Evolutionary conservation across 1,140 invertebrate genomes (phyloP).

Genomic region (Drosophila arawakana): DNA sequence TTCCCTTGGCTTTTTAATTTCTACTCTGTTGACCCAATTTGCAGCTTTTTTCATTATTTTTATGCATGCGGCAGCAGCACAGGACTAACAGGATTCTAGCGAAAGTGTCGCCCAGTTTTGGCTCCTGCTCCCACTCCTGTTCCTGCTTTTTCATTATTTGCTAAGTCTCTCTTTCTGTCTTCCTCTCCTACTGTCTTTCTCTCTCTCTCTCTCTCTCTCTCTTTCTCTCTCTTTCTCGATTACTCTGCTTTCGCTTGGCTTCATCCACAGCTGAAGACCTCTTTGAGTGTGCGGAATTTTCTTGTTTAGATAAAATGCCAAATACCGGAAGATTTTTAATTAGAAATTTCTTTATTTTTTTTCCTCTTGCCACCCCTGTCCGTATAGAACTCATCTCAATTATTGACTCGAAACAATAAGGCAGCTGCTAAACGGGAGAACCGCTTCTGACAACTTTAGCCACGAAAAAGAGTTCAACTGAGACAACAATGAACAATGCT

Average conservation of each 20-base stretch:
- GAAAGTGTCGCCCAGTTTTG: constrained; percentile 63
- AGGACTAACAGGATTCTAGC: constrained; percentile 37
- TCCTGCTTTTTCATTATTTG: constrained; percentile 34
- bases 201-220: too few species aligned
- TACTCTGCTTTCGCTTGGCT: constrained; percentile 31
- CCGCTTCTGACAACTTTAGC: constrained; percentile 22
- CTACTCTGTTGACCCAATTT: constrained; percentile 70
- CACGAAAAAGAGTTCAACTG: constrained; percentile 41
- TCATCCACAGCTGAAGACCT: constrained; percentile 16
- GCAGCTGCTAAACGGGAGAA: constrained; percentile 28
- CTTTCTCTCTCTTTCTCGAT: background rate
- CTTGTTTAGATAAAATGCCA: constrained; percentile 77
- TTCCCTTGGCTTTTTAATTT: constrained; percentile 58
- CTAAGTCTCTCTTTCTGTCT: constrained; percentile 2
- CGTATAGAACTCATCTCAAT: constrained; percentile 25
- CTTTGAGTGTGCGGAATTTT: constrained; percentile 44
- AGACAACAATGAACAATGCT: constrained; percentile 44
- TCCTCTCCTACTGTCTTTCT: background rate
- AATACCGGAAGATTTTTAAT: constrained; percentile 82
- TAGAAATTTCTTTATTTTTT: constrained; percentile 62
- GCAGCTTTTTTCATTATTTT: constrained; percentile 63
- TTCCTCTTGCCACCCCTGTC: background rate
- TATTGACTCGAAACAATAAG: constrained; percentile 70
- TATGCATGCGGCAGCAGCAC: constrained; percentile 38
- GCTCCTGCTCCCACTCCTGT: background rate